Evolutionary conservation across 2,797 vertebrate species (phyloP).

Genomic region (Sebastes iracundus): DNA sequence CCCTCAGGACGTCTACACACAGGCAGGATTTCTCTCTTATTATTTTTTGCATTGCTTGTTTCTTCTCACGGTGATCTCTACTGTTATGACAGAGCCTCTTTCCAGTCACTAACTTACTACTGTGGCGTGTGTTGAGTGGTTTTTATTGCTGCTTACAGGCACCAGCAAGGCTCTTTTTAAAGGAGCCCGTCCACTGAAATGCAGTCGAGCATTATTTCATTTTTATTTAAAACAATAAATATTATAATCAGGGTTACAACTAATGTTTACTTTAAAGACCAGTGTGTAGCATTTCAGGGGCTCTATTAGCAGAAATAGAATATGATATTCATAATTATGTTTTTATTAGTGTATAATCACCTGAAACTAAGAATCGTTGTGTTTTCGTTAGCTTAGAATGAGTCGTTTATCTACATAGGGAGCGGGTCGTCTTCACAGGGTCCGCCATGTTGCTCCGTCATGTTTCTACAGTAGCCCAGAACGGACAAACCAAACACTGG

Average conservation of each 20-base stretch:
- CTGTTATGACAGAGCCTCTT: conserved; percentile 6
- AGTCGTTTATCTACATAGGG: too few species aligned
- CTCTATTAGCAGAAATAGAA: not conserved
- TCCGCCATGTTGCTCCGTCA: too few species aligned
- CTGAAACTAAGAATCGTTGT: too few species aligned
- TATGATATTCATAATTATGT: not conserved
- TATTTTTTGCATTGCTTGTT: not conserved
- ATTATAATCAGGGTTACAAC: not conserved
- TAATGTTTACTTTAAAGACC: not conserved
- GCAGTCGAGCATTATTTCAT: not conserved
- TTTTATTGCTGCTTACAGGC: not conserved
- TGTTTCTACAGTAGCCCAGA: too few species aligned
- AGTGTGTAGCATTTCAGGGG: not conserved
- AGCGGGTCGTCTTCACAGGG: fast-evolving
- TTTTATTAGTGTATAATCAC: too few species aligned
- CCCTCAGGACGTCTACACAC: not conserved
- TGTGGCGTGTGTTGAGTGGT: not conserved
- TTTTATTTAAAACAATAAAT: not conserved
- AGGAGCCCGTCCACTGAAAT: not conserved
- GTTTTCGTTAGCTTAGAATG: too few species aligned
- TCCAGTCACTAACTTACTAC: conserved; percentile 6
- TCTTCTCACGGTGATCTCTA: not conserved
- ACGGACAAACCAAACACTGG: too few species aligned
- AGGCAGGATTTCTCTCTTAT: not conserved
- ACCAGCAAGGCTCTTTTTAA: not conserved